Base-by-base conservation (phyloP, 2,888 invertebrate genomes). In the Acanthosepion lycidas region DNA sequence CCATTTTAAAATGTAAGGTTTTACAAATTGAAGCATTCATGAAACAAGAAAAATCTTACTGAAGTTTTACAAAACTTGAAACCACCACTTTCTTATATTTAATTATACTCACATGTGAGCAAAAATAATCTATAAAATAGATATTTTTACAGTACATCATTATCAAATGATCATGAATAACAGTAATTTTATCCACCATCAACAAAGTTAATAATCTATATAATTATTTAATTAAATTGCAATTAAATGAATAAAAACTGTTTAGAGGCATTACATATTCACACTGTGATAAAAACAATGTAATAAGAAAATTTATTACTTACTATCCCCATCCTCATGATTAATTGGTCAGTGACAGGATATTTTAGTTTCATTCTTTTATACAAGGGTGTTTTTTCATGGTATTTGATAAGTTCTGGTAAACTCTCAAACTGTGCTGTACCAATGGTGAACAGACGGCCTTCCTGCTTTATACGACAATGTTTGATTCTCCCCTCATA, bases 401-500 rank as follows among this genome's bases (percentile, higher is more conserved):
- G 99, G 97, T 99, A 99, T 95, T 98, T 98, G 9, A 99, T 99
- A 95, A 99, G 98, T 96, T 99, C 99, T 0, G 99, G 98, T n/a
- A 99, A 98, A 96, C 99, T 99, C 97, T 99, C 99, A 98, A 99
- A 99, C 97, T 99, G 98, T 64, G 98, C 98, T 0, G 98, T 98
- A 64, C 99, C 99, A 95, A 99, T 99, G 0, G 98, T 98, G 97
- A 99, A 99, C 28, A 99, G 97, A 0, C 99, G 98, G 0, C 99
- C 99, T 97, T 99, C 99, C 94, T 98, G 98, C 97, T 99, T 99
- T 95, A 99, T 99, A 94, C 99, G 98, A 97, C 99, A 99, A 97
- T 99, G 99, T 97, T 99, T 99, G 95, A 99, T 99, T 97, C 99
- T 99, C 94, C 98, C 98, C 96, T 99, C 99, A 6, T 99, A 98